Percentiles rank a stretch among this genome's conserved stretches.
Conservation (phyloP, 2,113 vertebrate species). For the Fukomys damarensis region DNA sequence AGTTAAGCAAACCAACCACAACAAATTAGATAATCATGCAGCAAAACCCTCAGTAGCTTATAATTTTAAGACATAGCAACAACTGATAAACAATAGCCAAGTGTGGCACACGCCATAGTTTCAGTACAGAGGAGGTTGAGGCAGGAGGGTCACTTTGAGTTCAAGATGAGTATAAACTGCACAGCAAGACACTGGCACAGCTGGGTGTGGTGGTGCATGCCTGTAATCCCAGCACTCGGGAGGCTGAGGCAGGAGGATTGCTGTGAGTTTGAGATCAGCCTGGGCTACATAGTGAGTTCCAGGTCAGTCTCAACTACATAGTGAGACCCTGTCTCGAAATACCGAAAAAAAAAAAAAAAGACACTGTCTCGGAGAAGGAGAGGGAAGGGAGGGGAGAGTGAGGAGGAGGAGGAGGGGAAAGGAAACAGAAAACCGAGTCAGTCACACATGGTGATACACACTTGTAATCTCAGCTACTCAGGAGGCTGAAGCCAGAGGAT, state of each 20-base stretch:
- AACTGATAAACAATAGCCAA: not conserved
- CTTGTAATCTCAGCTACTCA: not conserved
- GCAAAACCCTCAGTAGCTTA: not conserved
- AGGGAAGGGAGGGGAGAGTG: no score
- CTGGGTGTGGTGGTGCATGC: no score
- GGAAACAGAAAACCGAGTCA: not conserved
- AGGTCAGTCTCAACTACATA: no score
- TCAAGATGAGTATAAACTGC: not conserved
- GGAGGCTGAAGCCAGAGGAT: not conserved
- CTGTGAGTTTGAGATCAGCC: no score
- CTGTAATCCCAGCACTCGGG: no score
- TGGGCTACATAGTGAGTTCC: no score
- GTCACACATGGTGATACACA: not conserved
- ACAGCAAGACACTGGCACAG: not conserved
- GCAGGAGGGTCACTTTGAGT: not conserved
- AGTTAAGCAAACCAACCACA: not conserved
- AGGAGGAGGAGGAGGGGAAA: no score
- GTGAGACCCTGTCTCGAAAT: no score
- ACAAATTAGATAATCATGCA: slow-evolving; percentile 16
- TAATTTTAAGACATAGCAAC: not conserved
- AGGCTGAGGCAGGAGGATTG: no score
- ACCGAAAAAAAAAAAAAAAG: not conserved
- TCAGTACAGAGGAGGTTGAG: not conserved
- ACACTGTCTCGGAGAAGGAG: no score
- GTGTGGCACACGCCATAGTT: not conserved